These are phyloP conservation scores for Pseudomyrmex concolor DNA, from an alignment of 1,140 invertebrate species.

Conservation along the genomic window DNA sequence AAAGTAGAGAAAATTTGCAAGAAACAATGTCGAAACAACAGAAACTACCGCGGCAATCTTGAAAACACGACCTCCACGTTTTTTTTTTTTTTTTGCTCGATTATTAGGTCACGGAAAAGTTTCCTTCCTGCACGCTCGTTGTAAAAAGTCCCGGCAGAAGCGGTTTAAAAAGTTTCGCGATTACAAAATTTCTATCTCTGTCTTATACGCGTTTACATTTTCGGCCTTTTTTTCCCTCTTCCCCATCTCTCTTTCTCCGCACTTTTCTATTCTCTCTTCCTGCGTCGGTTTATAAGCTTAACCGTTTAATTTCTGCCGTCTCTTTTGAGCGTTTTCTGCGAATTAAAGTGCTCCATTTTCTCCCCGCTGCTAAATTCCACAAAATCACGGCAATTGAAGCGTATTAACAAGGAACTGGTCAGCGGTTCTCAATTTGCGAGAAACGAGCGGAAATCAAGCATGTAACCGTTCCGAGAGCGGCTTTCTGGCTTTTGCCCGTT, in stretches of 20 bases:
- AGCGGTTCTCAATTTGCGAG: slow-evolving; percentile 10
- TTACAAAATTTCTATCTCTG: not conserved
- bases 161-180: not conserved
- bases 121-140: not conserved
- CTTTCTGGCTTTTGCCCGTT: slow-evolving; percentile 29
- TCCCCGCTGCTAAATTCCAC: slow-evolving; percentile 7
- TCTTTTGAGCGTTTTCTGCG: not conserved
- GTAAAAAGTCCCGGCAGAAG: slow-evolving; percentile 46
- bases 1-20: slow-evolving; percentile 22
- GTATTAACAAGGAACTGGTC: not conserved
- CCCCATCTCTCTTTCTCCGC: not conserved
- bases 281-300: not conserved
- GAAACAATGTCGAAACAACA: slow-evolving; percentile 24
- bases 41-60: slow-evolving; percentile 8
- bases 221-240: not conserved
- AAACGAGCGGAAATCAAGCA: slow-evolving; percentile 26
- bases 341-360: slow-evolving; percentile 29
- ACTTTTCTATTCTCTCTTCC: not conserved
- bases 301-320: slow-evolving; percentile 18
- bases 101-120: slow-evolving; percentile 27
- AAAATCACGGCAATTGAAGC: slow-evolving; percentile 32
- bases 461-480: not conserved
- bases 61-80: slow-evolving; percentile 8
- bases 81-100: slow-evolving; percentile 13
- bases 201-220: not conserved